phyloP scores from a whole-genome alignment of 1,140 invertebrate genomes.

The Proctacanthus coquilletti region DNA sequence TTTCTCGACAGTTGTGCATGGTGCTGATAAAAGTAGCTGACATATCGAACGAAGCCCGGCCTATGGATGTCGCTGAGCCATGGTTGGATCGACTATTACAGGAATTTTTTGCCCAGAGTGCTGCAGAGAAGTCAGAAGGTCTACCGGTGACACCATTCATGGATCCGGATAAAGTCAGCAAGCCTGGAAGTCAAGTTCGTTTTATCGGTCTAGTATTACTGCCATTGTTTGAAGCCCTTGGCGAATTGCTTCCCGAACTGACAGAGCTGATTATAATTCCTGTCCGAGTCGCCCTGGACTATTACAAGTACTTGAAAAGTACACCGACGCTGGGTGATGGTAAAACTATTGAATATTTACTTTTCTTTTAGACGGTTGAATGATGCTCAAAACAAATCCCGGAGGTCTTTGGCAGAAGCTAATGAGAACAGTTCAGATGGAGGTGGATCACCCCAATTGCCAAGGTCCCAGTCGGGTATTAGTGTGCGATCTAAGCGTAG shows the following conservation, averaged over 20 bases:
- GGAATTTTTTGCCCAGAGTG: conserved; percentile 70
- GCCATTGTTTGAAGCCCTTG: conserved; percentile 62
- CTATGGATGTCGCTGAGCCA: conserved; percentile 70
- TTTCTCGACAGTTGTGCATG: conserved; percentile 52
- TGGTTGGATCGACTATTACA: conserved; percentile 68
- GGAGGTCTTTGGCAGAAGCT: conserved; percentile 38
- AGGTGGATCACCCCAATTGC: conserved; percentile 24
- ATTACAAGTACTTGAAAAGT: conserved; percentile 28
- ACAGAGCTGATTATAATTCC: conserved; percentile 37
- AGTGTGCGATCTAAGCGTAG: conserved; percentile 29
- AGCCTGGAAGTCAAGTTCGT: conserved; percentile 69
- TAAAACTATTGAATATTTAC: background rate
- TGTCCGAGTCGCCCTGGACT: conserved; percentile 42
- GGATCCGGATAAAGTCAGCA: conserved; percentile 80
- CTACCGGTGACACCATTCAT: conserved; percentile 77
- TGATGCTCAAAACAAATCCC: conserved; percentile 25
- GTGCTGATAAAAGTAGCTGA: conserved; percentile 76
- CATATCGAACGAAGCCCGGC: conserved; percentile 73
- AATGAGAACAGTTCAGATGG: conserved; percentile 35
- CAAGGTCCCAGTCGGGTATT: conserved; percentile 30
- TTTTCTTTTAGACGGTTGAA: conserved; percentile 17
- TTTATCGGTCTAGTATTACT: conserved; percentile 74
- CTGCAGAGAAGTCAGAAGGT: conserved; percentile 69
- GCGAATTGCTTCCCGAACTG: conserved; percentile 51
- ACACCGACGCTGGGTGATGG: no score